These are phyloP conservation scores for Ariopsis seemanni DNA, from an alignment of 2,113 vertebrate species.

Conservation along the genomic window DNA sequence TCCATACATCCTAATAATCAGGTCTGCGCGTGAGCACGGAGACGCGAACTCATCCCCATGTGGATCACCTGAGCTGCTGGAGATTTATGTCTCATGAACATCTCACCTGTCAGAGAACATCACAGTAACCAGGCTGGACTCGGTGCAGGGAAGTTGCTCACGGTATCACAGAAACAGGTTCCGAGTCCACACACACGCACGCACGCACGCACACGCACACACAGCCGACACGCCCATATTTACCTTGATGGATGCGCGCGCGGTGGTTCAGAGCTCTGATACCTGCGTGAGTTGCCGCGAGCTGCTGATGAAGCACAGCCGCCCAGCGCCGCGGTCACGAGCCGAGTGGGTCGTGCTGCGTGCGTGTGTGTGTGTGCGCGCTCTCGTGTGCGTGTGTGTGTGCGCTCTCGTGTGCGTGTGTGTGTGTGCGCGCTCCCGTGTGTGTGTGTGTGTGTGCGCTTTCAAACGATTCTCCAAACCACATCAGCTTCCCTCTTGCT, in stretches of 20 bases:
- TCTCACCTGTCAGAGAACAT: background rate
- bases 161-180: background rate
- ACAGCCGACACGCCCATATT: background rate
- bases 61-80: background rate
- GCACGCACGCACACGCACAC: background rate
- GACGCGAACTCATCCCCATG: background rate
- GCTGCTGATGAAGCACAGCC: background rate
- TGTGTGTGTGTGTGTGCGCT: background rate
- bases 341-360: conserved; percentile 12
- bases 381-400: background rate
- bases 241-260: conserved; percentile 11
- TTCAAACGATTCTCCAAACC: background rate
- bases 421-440: background rate
- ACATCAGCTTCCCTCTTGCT: conserved; percentile 35
- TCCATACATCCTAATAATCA: background rate
- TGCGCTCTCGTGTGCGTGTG: background rate
- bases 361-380: background rate
- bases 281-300: background rate
- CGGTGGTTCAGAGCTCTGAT: background rate
- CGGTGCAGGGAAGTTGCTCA: background rate
- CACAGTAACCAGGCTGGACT: background rate
- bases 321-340: conserved; percentile 5
- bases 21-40: background rate
- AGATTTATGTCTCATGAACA: background rate
- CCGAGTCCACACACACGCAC: background rate